phyloP scores from a whole-genome alignment of 2,888 invertebrate genomes.

The Agrotis clavis region DNA sequence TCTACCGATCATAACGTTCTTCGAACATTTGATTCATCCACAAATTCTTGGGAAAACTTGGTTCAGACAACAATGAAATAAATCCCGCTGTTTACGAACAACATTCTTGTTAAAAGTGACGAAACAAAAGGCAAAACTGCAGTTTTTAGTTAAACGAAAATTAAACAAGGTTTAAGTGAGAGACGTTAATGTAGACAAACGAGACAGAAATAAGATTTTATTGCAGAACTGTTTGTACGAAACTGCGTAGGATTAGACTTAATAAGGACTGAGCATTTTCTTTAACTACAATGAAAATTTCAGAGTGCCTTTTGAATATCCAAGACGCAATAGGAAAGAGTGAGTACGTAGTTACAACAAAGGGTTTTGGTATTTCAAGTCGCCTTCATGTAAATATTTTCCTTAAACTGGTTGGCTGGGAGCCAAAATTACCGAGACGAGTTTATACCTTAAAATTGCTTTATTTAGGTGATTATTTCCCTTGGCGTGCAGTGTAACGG shows the following conservation, averaged over 20 bases:
- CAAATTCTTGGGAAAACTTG: constrained; percentile 48
- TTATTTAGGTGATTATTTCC: constrained; percentile 63
- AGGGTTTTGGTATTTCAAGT: constrained; percentile 69
- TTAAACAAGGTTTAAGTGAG: constrained; percentile 29
- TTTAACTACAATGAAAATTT: constrained; percentile 46
- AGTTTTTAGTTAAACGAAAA: constrained; percentile 32
- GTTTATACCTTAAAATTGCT: constrained; percentile 65
- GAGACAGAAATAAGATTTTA: constrained; percentile 39
- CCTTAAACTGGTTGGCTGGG: constrained; percentile 74
- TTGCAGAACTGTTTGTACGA: constrained; percentile 23
- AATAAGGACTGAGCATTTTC: constrained; percentile 33
- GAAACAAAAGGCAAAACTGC: constrained; percentile 38
- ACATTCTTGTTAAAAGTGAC: constrained; percentile 42
- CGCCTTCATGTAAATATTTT: constrained; percentile 76
- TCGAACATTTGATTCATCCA: constrained; percentile 52
- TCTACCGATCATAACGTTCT: constrained; percentile 39
- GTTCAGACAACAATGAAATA: constrained; percentile 63
- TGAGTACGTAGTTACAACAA: constrained; percentile 71
- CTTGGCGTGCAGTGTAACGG: constrained; percentile 56
- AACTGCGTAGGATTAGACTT: constrained; percentile 37
- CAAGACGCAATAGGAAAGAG: constrained; percentile 67
- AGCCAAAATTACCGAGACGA: constrained; percentile 74
- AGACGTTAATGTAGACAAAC: constrained; percentile 31
- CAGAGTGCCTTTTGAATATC: constrained; percentile 58
- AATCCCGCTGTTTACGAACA: constrained; percentile 44